Evolutionary conservation across 2,113 vertebrate species (phyloP).

Genomic region (Myocastor coypus): DNA sequence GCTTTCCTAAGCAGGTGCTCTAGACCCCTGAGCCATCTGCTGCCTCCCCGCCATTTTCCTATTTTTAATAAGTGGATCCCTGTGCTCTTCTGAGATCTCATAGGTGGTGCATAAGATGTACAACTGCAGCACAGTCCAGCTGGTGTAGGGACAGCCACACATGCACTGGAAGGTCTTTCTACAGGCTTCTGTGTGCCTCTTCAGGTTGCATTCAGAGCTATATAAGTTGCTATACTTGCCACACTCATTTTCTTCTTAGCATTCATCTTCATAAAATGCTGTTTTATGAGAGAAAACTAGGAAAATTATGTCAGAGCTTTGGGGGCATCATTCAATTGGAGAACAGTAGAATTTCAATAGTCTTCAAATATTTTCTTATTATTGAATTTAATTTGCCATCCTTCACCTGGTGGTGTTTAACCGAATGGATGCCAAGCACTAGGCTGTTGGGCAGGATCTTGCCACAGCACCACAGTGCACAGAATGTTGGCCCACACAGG

Average conservation of each 20-base stretch:
- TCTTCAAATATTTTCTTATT: constrained; percentile 95
- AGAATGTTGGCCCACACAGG: constrained; percentile 96
- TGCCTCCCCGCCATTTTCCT: constrained; percentile 90
- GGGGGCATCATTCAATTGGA: constrained; percentile 97
- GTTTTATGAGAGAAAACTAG: constrained; percentile 97
- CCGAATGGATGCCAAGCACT: constrained; percentile 97
- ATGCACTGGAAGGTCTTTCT: constrained; percentile 97
- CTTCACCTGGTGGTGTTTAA: constrained; percentile 96
- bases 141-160: constrained; percentile 97
- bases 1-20: too few species aligned
- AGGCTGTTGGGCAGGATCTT: constrained; percentile 97
- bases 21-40: too few species aligned
- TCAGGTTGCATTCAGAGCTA: constrained; percentile 95
- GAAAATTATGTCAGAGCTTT: constrained; percentile 97
- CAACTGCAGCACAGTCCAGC: constrained; percentile 94
- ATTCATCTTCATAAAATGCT: constrained; percentile 99
- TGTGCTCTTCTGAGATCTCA: constrained; percentile 97
- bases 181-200: constrained; percentile 94
- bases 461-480: constrained; percentile 96
- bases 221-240: constrained; percentile 96
- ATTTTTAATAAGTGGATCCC: constrained; percentile 97
- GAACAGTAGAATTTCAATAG: constrained; percentile 97
- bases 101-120: constrained; percentile 97
- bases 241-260: constrained; percentile 99
- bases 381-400: constrained; percentile 95